Evolutionary conservation across 2,888 invertebrate species (phyloP).

Genomic region (Odiellus spinosus): DNA sequence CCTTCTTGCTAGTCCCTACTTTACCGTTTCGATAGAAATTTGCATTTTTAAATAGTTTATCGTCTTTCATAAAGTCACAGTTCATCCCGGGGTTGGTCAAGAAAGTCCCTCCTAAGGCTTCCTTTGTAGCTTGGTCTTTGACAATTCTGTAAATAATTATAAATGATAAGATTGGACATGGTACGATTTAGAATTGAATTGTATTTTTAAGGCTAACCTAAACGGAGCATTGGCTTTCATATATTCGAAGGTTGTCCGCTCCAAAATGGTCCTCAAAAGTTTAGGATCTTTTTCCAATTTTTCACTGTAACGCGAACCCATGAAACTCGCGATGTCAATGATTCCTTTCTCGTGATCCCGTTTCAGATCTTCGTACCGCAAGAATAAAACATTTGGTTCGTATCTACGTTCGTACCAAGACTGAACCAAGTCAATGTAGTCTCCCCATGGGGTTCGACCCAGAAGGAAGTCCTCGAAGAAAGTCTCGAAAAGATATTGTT

Average conservation of each 20-base stretch:
- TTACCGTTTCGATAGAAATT: conserved; percentile 21
- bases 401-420: conserved; percentile 17
- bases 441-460: conserved; percentile 24
- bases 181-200: too few relatives aligned
- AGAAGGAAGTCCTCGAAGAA: conserved; percentile 29
- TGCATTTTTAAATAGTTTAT: neutral
- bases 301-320: conserved; percentile 12
- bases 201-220: too few relatives aligned
- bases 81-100: too few relatives aligned
- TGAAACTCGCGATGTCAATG: conserved; percentile 18
- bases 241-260: conserved; percentile 12
- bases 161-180: too few relatives aligned
- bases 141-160: too few relatives aligned
- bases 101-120: too few relatives aligned
- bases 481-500: conserved; percentile 22
- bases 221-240: conserved; percentile 10
- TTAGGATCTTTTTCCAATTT: conserved; percentile 6
- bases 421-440: conserved; percentile 16
- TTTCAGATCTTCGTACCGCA: conserved; percentile 32
- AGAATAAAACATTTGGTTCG: conserved; percentile 26
- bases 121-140: too few relatives aligned
- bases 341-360: conserved; percentile 16
- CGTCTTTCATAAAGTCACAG: neutral
- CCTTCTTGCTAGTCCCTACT: conserved; percentile 31
- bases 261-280: conserved; percentile 10